These are phyloP conservation scores for Danionella dracula DNA, from an alignment of 2,797 vertebrate genomes.

Conservation along the genomic window DNA sequence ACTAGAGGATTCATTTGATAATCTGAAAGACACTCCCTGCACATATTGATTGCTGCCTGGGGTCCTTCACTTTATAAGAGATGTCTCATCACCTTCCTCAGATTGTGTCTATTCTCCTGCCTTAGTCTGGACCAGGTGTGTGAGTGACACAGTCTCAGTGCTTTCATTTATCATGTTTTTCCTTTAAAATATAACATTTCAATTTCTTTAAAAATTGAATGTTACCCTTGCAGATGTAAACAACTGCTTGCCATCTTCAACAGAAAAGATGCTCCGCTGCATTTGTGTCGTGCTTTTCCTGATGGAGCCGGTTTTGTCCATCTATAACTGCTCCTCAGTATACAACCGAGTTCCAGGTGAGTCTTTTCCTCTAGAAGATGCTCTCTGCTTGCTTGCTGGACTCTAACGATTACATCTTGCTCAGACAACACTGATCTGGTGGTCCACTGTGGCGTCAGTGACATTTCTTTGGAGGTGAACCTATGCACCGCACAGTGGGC, in stretches of 20 bases:
- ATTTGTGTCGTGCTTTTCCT: slow-evolving; percentile 57
- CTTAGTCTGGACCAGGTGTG: slow-evolving; percentile 42
- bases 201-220: too few relatives aligned
- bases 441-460: slow-evolving; percentile 60
- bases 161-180: background rate
- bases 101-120: slow-evolving; percentile 39
- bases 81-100: background rate
- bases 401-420: background rate
- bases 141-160: background rate
- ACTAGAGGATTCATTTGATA: background rate
- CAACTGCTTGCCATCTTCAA: too few relatives aligned
- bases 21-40: background rate
- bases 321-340: slow-evolving; percentile 62
- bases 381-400: background rate
- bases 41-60: slow-evolving; percentile 11
- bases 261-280: slow-evolving; percentile 38
- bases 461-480: slow-evolving; percentile 68
- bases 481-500: slow-evolving; percentile 71
- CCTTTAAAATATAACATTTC: background rate
- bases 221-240: too few relatives aligned
- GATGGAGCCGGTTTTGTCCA: slow-evolving; percentile 51
- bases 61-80: slow-evolving; percentile 57
- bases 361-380: background rate
- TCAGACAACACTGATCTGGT: slow-evolving; percentile 66
- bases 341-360: slow-evolving; percentile 65